A percentile compares a stretch with the other conserved stretches of the same genome.
Evolutionary conservation across 2,888 invertebrate genomes (phyloP).

Genomic region (Agrenia bidenticulata): DNA sequence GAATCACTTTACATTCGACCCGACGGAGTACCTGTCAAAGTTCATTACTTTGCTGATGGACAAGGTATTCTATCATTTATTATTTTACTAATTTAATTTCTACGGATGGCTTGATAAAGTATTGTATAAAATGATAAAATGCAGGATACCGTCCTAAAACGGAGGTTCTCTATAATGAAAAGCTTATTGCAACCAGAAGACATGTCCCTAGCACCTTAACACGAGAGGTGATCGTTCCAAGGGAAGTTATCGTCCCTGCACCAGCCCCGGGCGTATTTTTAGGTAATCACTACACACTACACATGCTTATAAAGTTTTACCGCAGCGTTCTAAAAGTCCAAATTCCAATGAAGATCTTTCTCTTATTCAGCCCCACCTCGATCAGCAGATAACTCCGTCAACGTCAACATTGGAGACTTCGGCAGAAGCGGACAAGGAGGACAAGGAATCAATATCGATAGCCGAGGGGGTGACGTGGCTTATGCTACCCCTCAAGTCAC

Average conservation of each 20-base stretch:
- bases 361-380: conserved; percentile 5
- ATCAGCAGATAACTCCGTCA: conserved; percentile 2
- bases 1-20: conserved; percentile 49
- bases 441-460: conserved; percentile 21
- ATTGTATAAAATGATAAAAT: too few species aligned
- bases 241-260: too few species aligned
- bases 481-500: conserved; percentile 45
- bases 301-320: background rate
- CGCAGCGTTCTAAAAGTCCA: background rate
- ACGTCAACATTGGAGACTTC: background rate
- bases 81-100: background rate
- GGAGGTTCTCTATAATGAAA: conserved; percentile 49
- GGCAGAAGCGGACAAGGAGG: background rate
- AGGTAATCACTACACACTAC: conserved; percentile 2
- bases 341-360: background rate
- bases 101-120: background rate
- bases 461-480: conserved; percentile 40
- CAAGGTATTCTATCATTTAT: conserved; percentile 25
- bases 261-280: conserved; percentile 28
- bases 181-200: conserved; percentile 26
- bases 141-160: conserved; percentile 47
- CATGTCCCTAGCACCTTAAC: conserved; percentile 28
- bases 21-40: conserved; percentile 51
- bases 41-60: conserved; percentile 52
- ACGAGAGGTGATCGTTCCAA: conserved; percentile 32